Conservation (phyloP, 2,113 vertebrate species). For the Spea multiplicata region DNA sequence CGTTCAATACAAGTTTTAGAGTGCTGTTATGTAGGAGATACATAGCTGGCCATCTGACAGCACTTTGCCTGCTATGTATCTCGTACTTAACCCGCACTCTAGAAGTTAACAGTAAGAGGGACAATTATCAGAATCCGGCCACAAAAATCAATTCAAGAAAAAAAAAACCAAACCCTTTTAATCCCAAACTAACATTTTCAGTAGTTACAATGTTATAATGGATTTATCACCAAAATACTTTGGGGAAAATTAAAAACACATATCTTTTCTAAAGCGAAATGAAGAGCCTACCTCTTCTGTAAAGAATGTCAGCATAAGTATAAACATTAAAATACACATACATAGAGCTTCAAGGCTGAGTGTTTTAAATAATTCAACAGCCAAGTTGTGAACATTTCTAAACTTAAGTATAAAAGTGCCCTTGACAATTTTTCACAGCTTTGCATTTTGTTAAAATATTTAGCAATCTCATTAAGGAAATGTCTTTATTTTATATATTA, state of each 20-base stretch:
- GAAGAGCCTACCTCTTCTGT: slow-evolving; percentile 76
- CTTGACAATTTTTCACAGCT: slow-evolving; percentile 81
- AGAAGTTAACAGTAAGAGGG: too few species aligned
- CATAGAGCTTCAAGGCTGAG: slow-evolving; percentile 79
- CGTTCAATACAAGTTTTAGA: too few species aligned
- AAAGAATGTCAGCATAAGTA: slow-evolving; percentile 75
- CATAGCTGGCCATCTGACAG: too few species aligned
- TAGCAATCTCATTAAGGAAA: slow-evolving; percentile 85
- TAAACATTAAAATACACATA: slow-evolving; percentile 79
- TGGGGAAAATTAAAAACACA: slow-evolving; percentile 58
- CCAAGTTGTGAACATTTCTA: slow-evolving; percentile 80
- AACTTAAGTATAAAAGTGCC: slow-evolving; percentile 85
- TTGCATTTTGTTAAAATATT: slow-evolving; percentile 82
- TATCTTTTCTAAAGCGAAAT: slow-evolving; percentile 80
- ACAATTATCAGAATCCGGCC: too few species aligned
- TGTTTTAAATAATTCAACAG: slow-evolving; percentile 78
- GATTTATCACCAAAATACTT: background rate
- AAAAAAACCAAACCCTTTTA: background rate
- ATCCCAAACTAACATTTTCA: background rate
- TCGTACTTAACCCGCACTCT: too few species aligned
- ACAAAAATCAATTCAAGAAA: too few species aligned
- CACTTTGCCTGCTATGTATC: too few species aligned
- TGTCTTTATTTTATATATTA: slow-evolving; percentile 83
- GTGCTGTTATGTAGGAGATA: too few species aligned
- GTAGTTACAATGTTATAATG: background rate